Evolutionary conservation across 2,113 vertebrate species (phyloP), one percentile per base, ranked within the genome.

Genomic region (Etia nguti): DNA sequence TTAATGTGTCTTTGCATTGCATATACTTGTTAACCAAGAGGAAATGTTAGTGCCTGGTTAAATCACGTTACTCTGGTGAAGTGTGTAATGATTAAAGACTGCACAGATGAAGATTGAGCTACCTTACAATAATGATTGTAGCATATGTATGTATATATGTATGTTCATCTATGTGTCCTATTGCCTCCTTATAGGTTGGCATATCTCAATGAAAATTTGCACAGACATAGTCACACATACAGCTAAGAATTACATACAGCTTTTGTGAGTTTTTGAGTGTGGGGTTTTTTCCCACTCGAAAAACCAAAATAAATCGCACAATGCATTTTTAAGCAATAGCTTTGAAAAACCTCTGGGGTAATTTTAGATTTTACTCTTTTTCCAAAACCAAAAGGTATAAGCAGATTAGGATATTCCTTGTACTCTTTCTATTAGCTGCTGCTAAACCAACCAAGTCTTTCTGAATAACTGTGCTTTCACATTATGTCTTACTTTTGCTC

Each of bases 121-220:
- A 59, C 56, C 26, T 16, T 59, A 31, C 15, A 31, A 59, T 59
- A 59, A 59, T 59, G 26, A 59, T 31, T 1, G 15, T 31, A 59
- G 13, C 8, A 1, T 24, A 4, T 50, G 1, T 20, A 2, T 6
- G 2, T 10, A 18, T 20, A 3, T n/a, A 10, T n/a, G 8, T 59
- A 15, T 59, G 57, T 31, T 20, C 16, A 34, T 60, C 59, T 34
- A 11, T 62, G 59, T 34, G 29, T 62, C 29, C 16, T 62, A 34
- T 62, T 29, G 20, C 29, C 29, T 62, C 16, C 29, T 62, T 62
- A 6, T 34, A 62, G 59, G 29, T 11, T 62, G 29, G 29, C 3
- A 62, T 36, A 62, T 62, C 29, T 62, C 59, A 11, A 20, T 62
- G 59, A 62, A 36, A 36, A n/a, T 62, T 20, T 62, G 29, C 10